Base-by-base conservation (phyloP, 1,140 invertebrate genomes). In the Proales similis region DNA sequence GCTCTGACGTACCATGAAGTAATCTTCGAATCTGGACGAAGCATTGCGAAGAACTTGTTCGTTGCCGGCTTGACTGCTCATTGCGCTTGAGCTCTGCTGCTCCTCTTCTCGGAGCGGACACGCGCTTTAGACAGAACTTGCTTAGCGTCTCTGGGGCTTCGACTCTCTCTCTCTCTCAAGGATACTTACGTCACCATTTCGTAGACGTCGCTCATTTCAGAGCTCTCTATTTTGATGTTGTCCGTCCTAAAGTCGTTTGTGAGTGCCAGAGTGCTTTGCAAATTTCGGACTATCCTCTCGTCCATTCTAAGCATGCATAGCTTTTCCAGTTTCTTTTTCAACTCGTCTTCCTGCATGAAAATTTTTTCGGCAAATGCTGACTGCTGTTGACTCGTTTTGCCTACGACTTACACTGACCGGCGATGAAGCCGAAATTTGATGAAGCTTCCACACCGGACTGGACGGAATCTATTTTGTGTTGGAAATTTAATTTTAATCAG, bases 31-130 rank as follows among this genome's bases (percentile, higher is more conserved):
- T 42, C 19, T 38, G 14, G 29, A 42, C 30, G 19, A 4, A 2
- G 33, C 17, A 42, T 57, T 57, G n/a, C 17, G n/a, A 5, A 26
- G 20, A 29, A 57, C 30, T 57, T 57, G 26, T 11, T 53, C 5
- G 3, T 5, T 39, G 29, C 20, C 45, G 24, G 12, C 38, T 39
- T 7, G 11, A 6, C 17, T 11, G 17, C n/a, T 29, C n/a, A 11
- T 36, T 46, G 24, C 43, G 43, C 33, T 36, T 36, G 27, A 2
- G 14, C 17, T 42, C 27, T 43, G 39, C 45, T 57, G 39, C 36
- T 27, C 26, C 27, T 57, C 51, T 57, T 39, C 36, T 57, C 38
- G 39, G n/a, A 57, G 26, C 32, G 29, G 14, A 57, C 51, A 42
- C 14, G 38, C 11, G 4, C 51, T 57, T 38, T 11, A 53, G 42